phyloP scores from a whole-genome alignment of 1,140 invertebrate species.

The Drosophila elegans region DNA sequence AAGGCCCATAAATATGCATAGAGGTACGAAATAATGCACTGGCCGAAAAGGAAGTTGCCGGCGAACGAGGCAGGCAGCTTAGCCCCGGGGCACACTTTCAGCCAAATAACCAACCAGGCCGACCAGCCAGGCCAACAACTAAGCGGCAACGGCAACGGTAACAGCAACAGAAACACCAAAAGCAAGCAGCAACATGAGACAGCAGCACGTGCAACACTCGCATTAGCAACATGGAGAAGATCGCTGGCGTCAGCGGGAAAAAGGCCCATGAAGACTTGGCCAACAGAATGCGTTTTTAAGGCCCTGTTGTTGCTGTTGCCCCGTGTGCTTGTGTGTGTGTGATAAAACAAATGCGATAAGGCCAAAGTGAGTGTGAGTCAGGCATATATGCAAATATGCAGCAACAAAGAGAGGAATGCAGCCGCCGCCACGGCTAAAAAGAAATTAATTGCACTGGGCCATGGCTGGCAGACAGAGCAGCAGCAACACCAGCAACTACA shows the following conservation, averaged over 20 bases:
- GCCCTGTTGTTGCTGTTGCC: slow-evolving; percentile 32
- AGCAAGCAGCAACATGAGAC: slow-evolving; percentile 40
- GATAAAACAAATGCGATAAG: slow-evolving; percentile 83
- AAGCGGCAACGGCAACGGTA: slow-evolving; percentile 36
- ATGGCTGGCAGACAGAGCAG: slow-evolving; percentile 53
- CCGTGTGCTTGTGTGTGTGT: slow-evolving; percentile 51
- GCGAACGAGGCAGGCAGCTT: slow-evolving; percentile 54
- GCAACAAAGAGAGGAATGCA: slow-evolving; percentile 78
- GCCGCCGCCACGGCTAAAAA: slow-evolving; percentile 79
- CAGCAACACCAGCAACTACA: slow-evolving; percentile 29
- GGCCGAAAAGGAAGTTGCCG: slow-evolving; percentile 64
- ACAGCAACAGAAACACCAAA: slow-evolving; percentile 48
- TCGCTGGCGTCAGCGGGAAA: slow-evolving; percentile 63
- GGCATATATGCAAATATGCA: slow-evolving; percentile 79
- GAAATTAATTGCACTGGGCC: slow-evolving; percentile 82
- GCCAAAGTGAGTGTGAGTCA: slow-evolving; percentile 75
- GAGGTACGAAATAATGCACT: slow-evolving; percentile 55
- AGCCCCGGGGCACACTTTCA: slow-evolving; percentile 77
- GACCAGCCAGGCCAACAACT: slow-evolving; percentile 42
- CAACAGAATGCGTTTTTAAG: slow-evolving; percentile 75
- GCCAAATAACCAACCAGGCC: slow-evolving; percentile 18
- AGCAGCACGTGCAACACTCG: slow-evolving; percentile 69
- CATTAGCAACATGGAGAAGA: slow-evolving; percentile 54
- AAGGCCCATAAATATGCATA: slow-evolving; percentile 77
- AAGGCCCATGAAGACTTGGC: slow-evolving; percentile 29